These are phyloP conservation scores for Platichthys stellatus DNA, from an alignment of 2,113 vertebrate species.

Conservation along the genomic window DNA sequence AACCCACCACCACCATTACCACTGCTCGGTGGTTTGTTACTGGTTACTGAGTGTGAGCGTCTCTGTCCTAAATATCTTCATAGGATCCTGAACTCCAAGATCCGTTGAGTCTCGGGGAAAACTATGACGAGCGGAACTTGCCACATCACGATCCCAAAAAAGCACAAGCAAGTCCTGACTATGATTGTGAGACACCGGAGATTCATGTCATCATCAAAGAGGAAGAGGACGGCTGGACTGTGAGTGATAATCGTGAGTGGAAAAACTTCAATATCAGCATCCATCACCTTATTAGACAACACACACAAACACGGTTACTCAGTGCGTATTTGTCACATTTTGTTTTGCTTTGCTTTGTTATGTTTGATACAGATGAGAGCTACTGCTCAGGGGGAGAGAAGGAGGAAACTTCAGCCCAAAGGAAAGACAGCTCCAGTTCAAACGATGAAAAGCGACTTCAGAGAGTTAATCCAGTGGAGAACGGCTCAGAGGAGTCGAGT, in stretches of 20 bases:
- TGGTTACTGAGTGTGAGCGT: neutral
- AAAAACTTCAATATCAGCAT: slow-evolving; percentile 25
- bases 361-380: slow-evolving; percentile 46
- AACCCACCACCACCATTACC: too few relatives aligned
- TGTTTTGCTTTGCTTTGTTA: slow-evolving; percentile 5
- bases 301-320: too few relatives aligned
- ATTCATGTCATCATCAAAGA: slow-evolving; percentile 67
- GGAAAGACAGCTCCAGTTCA: slow-evolving; percentile 19
- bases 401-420: slow-evolving; percentile 21
- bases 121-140: slow-evolving; percentile 29
- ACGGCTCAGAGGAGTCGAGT: slow-evolving; percentile 14
- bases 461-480: slow-evolving; percentile 1
- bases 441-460: slow-evolving; percentile 1
- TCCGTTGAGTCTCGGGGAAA: slow-evolving; percentile 55
- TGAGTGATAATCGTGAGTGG: slow-evolving; percentile 69
- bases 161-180: slow-evolving; percentile 23
- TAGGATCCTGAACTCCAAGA: slow-evolving; percentile 67
- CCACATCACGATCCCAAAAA: slow-evolving; percentile 20
- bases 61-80: slow-evolving; percentile 4
- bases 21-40: neutral
- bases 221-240: slow-evolving; percentile 68
- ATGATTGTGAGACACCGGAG: slow-evolving; percentile 48
- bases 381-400: slow-evolving; percentile 32
- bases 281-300: neutral
- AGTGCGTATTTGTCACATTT: neutral